Base-by-base conservation (phyloP, 2,113 vertebrate species). In the Notiomystis cincta region DNA sequence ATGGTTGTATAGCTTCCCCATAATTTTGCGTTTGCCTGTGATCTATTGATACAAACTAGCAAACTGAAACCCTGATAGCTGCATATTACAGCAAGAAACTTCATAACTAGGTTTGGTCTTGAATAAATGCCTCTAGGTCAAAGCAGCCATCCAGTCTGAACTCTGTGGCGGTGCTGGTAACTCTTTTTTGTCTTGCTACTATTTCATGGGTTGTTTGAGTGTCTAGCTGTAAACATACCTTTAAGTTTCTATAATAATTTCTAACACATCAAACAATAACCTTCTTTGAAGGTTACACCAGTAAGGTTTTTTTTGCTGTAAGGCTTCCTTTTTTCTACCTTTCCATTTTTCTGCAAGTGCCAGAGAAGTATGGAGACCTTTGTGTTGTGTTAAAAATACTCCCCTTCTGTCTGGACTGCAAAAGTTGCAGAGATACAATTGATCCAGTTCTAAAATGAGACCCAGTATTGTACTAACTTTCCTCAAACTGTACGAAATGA, bases 261-360 rank as follows among this genome's bases (percentile, higher is more conserved):
- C 38, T 73, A 60, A 53, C 42, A 53, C 33, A 54, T 88, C 61
- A 85, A 90, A 92, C 10, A 85, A 37, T 67, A 62, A n/a, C 20
- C 7, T 62, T 61, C 30, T 87, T 82, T 75, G 25, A 91, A 77
- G 35, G 18, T 67, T 45, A 56, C 13, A 42, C 6, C n/a, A 71
- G 31, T 45, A 0, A 1, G n/a, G n/a, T 79, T 72, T 35, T 47
- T 47, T 78, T 60, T 42, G 0, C 18, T 73, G 14, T 57, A 58
- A 67, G 5, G 2, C 28, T 53, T 71, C 10, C 4, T 73, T 91
- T 86, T 82, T 65, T 57, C 33, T 61, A 25, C 25, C n/a, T 69
- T 84, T 65, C 54, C 3, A 30, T 66, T 93, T 73, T 81, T 70
- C 69, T 75, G 2, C 51, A 70, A 20, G 1, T 30, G 66, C 15